Evolutionary conservation across 2,888 invertebrate genomes (phyloP).

Genomic region (Machimus rusticus): DNA sequence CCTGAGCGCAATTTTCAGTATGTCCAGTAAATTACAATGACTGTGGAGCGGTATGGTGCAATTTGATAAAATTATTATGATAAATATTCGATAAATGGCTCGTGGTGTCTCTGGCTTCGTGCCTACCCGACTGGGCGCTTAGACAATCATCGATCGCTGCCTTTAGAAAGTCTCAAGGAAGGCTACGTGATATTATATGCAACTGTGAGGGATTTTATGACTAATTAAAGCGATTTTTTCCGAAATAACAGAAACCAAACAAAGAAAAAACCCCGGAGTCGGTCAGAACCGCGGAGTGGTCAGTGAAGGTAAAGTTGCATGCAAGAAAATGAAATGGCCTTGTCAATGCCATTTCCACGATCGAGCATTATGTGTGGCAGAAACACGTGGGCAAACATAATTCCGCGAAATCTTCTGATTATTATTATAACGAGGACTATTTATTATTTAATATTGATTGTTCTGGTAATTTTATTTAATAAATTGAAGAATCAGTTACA

Average conservation of each 20-base stretch:
- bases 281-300: neutral
- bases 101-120: conserved; percentile 10
- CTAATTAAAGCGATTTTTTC: conserved; percentile 14
- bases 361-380: neutral
- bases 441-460: neutral
- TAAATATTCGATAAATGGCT: conserved; percentile 38
- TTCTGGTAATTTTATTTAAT: neutral
- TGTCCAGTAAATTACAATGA: conserved; percentile 32
- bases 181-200: neutral
- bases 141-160: neutral
- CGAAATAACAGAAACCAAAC: neutral
- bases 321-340: conserved; percentile 25
- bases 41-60: conserved; percentile 3
- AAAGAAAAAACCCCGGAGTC: neutral
- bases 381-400: neutral
- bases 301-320: conserved; percentile 15
- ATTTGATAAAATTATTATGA: conserved; percentile 40
- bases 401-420: neutral
- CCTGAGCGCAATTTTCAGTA: conserved; percentile 15
- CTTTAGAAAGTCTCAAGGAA: conserved; percentile 23
- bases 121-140: neutral
- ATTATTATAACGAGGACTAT: neutral
- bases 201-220: neutral
- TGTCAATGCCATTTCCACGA: conserved; percentile 43
- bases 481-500: neutral